These are phyloP conservation scores for Cataglyphis hispanica DNA, from an alignment of 1,140 invertebrate species.

Conservation along the genomic window DNA sequence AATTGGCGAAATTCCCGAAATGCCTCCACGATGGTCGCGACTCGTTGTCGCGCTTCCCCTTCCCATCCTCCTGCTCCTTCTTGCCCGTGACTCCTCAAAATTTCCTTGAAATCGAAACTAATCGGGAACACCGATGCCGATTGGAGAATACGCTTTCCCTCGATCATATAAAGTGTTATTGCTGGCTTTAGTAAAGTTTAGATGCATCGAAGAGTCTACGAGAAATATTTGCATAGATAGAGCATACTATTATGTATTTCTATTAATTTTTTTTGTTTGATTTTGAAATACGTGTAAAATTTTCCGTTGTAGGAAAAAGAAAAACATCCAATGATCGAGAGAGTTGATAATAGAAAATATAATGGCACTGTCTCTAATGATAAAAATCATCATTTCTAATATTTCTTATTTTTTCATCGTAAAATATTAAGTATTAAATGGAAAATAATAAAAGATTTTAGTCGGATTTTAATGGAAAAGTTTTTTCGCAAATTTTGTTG, in stretches of 20 bases:
- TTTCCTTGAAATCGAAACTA: slow-evolving; percentile 68
- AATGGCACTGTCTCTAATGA: background rate
- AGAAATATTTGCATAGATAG: background rate
- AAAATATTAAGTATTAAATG: background rate
- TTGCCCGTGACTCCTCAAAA: slow-evolving; percentile 23
- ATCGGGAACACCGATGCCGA: slow-evolving; percentile 29
- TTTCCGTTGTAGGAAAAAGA: background rate
- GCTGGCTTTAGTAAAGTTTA: background rate
- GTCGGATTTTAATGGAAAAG: too few relatives aligned
- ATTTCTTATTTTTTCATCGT: background rate
- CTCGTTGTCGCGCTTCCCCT: slow-evolving; percentile 29
- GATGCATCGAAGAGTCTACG: background rate
- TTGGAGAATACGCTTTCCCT: background rate
- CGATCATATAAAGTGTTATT: slow-evolving; percentile 21
- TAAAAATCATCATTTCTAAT: background rate
- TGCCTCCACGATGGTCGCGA: slow-evolving; percentile 65
- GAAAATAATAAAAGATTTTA: too few relatives aligned
- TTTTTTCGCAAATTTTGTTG: background rate
- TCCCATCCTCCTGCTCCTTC: too few relatives aligned
- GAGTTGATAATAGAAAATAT: background rate
- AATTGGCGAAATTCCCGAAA: slow-evolving; percentile 76
- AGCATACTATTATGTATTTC: background rate
- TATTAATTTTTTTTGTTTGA: slow-evolving; percentile 13
- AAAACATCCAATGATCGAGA: background rate
- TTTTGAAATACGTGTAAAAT: background rate